A percentile compares a stretch with the other conserved stretches of the same genome.
These are phyloP conservation scores for Tetramorium simillimum DNA, from an alignment of 1,140 invertebrate species.

Conservation along the genomic window DNA sequence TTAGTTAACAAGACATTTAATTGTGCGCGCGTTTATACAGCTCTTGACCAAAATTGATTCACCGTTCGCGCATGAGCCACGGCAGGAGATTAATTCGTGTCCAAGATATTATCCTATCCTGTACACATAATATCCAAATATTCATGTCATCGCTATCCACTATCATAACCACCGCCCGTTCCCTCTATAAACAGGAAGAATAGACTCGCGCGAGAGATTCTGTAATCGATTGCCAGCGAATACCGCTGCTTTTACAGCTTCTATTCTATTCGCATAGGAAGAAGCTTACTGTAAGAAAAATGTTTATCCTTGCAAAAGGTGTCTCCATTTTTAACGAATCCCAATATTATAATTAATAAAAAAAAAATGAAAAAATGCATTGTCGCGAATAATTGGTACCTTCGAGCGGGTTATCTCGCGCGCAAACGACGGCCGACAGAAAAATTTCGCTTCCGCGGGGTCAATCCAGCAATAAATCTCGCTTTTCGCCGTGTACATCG, in stretches of 20 bases:
- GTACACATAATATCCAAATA: conserved; percentile 50
- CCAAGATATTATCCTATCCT: conserved; percentile 52
- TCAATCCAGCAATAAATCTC: conserved; percentile 44
- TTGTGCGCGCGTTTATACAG: background rate
- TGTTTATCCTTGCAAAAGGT: background rate
- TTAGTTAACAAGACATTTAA: conserved; percentile 33
- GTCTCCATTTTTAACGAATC: background rate
- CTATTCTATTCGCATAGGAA: background rate
- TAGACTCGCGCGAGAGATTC: background rate
- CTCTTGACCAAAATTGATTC: conserved; percentile 52
- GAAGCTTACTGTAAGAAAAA: background rate
- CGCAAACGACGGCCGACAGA: background rate
- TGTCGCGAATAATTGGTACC: conserved; percentile 11
- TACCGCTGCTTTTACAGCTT: background rate
- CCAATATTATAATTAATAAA: background rate
- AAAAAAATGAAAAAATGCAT: background rate
- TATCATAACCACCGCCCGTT: background rate
- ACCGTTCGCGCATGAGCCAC: conserved; percentile 8
- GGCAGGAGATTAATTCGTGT: conserved; percentile 31
- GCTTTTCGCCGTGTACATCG: background rate
- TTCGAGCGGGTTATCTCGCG: background rate
- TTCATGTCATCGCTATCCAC: conserved; percentile 42
- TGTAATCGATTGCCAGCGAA: conserved; percentile 35
- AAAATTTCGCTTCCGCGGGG: conserved; percentile 17
- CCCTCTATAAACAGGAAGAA: conserved; percentile 28